phyloP scores from a whole-genome alignment of 2,797 vertebrate genomes.

The Phoebastria nigripes region DNA sequence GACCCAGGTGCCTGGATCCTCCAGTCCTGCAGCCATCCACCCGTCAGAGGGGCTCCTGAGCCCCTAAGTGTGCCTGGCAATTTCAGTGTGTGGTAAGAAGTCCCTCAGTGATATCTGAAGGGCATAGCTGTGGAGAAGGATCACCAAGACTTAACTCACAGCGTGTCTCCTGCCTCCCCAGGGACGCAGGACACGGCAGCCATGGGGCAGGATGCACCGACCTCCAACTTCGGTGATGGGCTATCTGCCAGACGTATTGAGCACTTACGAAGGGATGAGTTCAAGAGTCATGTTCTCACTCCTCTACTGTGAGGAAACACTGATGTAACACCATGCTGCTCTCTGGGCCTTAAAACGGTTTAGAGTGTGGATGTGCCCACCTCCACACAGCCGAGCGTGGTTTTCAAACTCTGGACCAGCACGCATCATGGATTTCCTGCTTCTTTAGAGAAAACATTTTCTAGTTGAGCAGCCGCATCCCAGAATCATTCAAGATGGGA shows the following conservation, averaged over 20 bases:
- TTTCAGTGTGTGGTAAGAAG: neutral
- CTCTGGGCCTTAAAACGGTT: neutral
- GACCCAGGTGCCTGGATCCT: neutral
- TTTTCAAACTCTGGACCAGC: neutral
- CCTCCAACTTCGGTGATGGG: neutral
- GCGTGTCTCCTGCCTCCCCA: neutral
- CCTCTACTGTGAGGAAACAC: neutral
- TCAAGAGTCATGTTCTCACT: neutral
- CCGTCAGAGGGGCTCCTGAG: neutral
- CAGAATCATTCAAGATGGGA: neutral
- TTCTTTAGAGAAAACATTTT: neutral
- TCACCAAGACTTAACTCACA: neutral
- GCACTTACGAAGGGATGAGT: neutral
- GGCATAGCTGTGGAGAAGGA: neutral
- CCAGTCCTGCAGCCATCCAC: neutral
- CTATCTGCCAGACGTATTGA: neutral
- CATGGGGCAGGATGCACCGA: accelerated
- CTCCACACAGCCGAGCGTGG: neutral
- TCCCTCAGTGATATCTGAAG: neutral
- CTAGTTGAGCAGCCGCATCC: neutral
- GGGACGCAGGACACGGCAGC: neutral
- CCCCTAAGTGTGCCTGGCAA: neutral
- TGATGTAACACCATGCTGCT: neutral
- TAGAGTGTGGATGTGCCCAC: neutral
- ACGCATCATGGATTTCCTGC: neutral